Evolutionary conservation across 2,113 vertebrate species (phyloP), one percentile per base, ranked within the genome.

Genomic region (Myotis davidii): DNA sequence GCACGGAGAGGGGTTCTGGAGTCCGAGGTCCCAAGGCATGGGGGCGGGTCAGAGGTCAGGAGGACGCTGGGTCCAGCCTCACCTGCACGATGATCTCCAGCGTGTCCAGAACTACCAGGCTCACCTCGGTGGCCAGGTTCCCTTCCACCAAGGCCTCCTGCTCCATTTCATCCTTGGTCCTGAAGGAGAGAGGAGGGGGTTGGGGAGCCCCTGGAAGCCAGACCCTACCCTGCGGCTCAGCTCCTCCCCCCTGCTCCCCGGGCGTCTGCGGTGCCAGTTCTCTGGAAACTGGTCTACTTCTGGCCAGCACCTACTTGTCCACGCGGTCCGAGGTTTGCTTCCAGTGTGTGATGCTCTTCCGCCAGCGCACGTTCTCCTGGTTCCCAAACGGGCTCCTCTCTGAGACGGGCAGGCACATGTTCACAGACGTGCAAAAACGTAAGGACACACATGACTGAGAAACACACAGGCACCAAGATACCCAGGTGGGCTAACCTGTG

Each of bases 71-170:
- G 59, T 34, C 92, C 95, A 69, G 27, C 74, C 70, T 7, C 96
- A 99, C 99, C 99, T 99, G 99, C 37, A 99, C 99, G 11, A 99
- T 95, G 96, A 99, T 99, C 97, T 99, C 99, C 98, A 99, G 98
- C 2, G 98, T 99, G 96, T 99, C 99, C 94, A 99, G 97, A 48
- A 99, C 99, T 23, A 99, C 98, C 92, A 99, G 97, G 95, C 99
- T 99, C 4, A 98, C 99, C 95, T 99, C 99, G 0, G 99, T 99
- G 0, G 99, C 98, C 88, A 99, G 97, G 98, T 99, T 99, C 90
- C 99, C 99, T 45, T 99, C 99, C 82, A 99, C 99, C 70, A 99
- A 98, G 54, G 99, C 99, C 96, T 99, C 99, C 17, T 99, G 99
- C 78, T 99, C 99, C 97, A 99, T 81, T 96, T 99, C 99, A 25